Evolutionary conservation across 2,113 vertebrate genomes (phyloP).

Genomic region (Xenus cinereus): DNA sequence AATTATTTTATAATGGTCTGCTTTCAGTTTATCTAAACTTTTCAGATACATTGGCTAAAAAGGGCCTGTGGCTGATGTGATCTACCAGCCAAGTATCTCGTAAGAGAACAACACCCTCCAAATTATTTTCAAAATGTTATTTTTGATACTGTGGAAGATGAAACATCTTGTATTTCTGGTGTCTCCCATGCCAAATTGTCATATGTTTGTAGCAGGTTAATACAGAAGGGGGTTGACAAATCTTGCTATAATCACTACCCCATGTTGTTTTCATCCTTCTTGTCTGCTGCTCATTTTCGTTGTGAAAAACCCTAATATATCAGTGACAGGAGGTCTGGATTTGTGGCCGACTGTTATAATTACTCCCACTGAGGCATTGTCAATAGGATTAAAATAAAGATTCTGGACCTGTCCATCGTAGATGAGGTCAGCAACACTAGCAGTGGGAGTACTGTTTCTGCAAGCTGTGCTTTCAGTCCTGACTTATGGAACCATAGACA

Average conservation of each 20-base stretch:
- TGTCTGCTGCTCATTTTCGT: slow-evolving; percentile 72
- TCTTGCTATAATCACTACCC: slow-evolving; percentile 64
- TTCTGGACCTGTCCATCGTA: slow-evolving; percentile 70
- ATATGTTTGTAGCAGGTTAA: slow-evolving; percentile 47
- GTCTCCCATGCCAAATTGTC: slow-evolving; percentile 21
- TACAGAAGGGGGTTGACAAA: slow-evolving; percentile 40
- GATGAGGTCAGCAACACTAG: slow-evolving; percentile 77
- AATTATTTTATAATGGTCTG: slow-evolving; percentile 13
- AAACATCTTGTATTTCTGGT: neutral
- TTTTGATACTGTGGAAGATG: neutral
- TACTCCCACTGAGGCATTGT: slow-evolving; percentile 79
- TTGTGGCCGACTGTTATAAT: slow-evolving; percentile 77
- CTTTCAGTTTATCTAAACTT: slow-evolving; percentile 27
- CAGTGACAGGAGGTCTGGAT: slow-evolving; percentile 76
- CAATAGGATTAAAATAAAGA: slow-evolving; percentile 81
- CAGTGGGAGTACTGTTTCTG: slow-evolving; percentile 72
- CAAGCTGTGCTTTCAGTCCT: slow-evolving; percentile 68
- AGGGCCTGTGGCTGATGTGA: neutral
- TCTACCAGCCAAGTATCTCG: neutral
- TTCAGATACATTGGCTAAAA: neutral
- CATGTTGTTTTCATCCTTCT: slow-evolving; percentile 69
- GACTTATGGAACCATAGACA: slow-evolving; percentile 57
- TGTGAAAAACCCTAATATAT: slow-evolving; percentile 68
- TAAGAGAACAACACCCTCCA: neutral
- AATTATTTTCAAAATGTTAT: neutral